Evolutionary conservation across 1,140 invertebrate species (phyloP).

Genomic region (Trichonephila clavipes): DNA sequence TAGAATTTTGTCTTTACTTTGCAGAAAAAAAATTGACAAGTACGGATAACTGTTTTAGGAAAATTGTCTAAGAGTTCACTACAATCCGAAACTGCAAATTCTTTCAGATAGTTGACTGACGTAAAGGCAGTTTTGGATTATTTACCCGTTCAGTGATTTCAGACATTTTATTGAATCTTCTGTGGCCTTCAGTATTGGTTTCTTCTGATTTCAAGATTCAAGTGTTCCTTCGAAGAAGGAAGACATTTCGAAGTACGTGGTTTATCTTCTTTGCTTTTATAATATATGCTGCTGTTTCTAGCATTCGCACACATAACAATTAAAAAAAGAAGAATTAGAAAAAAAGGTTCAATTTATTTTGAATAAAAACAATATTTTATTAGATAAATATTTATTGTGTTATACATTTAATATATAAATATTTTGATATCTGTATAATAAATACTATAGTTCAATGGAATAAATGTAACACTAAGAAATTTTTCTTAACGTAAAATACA

Average conservation of each 20-base stretch:
- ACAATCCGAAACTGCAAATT: conserved; percentile 24
- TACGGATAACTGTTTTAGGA: neutral
- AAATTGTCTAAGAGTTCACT: conserved; percentile 3
- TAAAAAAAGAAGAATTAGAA: too few relatives aligned
- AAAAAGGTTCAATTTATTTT: too few relatives aligned
- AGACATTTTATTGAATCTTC: neutral
- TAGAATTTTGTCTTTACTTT: neutral
- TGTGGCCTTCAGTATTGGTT: neutral
- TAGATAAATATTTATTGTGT: too few relatives aligned
- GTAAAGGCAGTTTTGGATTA: neutral
- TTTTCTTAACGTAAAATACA: too few relatives aligned
- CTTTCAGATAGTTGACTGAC: neutral
- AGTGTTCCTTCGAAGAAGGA: neutral
- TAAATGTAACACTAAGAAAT: too few relatives aligned
- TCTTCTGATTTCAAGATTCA: neutral
- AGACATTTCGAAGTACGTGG: neutral
- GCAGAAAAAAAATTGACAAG: neutral
- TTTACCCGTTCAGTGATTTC: neutral
- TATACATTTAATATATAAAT: too few relatives aligned
- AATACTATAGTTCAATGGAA: too few relatives aligned
- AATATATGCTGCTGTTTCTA: too few relatives aligned
- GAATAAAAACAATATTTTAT: too few relatives aligned
- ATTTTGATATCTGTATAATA: too few relatives aligned
- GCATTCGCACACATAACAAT: too few relatives aligned
- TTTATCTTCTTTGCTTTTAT: too few relatives aligned